Evolutionary conservation across 2,888 invertebrate genomes (phyloP).

Genomic region (Leptopilina myrica): DNA sequence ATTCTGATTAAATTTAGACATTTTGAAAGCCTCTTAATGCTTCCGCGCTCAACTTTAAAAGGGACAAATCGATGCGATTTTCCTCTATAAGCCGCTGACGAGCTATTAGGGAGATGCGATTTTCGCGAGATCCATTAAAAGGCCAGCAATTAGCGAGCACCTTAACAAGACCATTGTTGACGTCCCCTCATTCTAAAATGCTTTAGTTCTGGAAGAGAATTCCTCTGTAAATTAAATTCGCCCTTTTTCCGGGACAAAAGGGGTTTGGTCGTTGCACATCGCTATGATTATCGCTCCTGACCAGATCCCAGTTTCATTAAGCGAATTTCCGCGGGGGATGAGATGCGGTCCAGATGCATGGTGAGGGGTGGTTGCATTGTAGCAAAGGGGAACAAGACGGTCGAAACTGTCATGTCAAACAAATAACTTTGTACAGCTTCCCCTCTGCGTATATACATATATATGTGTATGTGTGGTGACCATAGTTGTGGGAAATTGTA

Average conservation of each 20-base stretch:
- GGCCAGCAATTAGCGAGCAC: conserved; percentile 68
- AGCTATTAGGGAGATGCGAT: conserved; percentile 67
- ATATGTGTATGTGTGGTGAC: conserved; percentile 33
- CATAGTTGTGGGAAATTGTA: conserved; percentile 59
- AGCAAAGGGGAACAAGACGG: conserved; percentile 47
- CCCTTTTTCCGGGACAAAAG: conserved; percentile 57
- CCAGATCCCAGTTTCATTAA: conserved; percentile 68
- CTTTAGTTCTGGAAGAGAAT: conserved; percentile 51
- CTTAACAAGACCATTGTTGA: conserved; percentile 70
- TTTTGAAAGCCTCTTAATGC: background rate
- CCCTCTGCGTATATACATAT: too few species aligned
- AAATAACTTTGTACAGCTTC: conserved; percentile 59
- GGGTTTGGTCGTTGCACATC: conserved; percentile 33
- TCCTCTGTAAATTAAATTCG: conserved; percentile 65
- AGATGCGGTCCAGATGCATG: conserved; percentile 40
- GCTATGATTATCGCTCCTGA: conserved; percentile 58
- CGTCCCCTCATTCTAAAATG: conserved; percentile 42
- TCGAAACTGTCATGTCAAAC: conserved; percentile 58
- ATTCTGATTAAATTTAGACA: background rate
- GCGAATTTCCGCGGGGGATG: conserved; percentile 61
- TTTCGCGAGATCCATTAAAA: conserved; percentile 70
- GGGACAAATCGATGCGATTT: conserved; percentile 29
- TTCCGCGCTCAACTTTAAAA: background rate
- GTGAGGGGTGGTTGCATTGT: conserved; percentile 25
- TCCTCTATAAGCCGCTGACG: conserved; percentile 49